Base-by-base conservation (phyloP, 2,797 vertebrate species). In the Sitta carolinensis region DNA sequence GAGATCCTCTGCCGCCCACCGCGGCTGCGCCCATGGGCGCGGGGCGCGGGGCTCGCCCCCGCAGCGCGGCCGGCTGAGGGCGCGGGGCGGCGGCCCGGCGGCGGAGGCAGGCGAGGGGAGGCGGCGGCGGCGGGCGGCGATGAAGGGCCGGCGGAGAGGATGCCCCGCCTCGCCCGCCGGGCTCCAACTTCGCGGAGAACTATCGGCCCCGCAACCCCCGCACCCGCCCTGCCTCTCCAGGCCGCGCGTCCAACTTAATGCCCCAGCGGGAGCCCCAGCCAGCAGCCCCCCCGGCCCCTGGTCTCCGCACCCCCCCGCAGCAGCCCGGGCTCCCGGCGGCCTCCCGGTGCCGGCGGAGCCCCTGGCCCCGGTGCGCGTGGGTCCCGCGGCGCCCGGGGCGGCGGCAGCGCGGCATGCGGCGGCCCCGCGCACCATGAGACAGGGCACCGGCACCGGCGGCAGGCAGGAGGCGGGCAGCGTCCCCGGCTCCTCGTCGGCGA, bases 351-450 rank as follows among this genome's bases (percentile, higher is more conserved):
- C 76, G 47, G 87, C 52, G 23, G 74, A 80, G 90, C 79, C 80
- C 58, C 88, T 66, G 78, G 75, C 75, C 85, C 75, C 38, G 87
- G 80, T 87, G 70, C 92, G 81, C 34, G 21, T 52, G 79, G 75
- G 83, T 90, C 87, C 69, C 45, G 82, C 72, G 76, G 74, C 32
- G 91, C 61, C 80, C 95, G 83, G 89, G 63, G 64, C 32, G 75
- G 86, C 93, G 82, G 61, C 80, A 92, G 78, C 81, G 84, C 93
- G 90, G 97, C 81, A 95, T 95, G 93, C 80, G 87, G 95, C 76
- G 92, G 67, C 94, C 91, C 84, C 90, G 95, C 91, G 58, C 96
- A 96, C 94, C 97, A 96, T 96, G 95, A 96, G 95, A 92, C 84
- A 95, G 74, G 74, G 92, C 63, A 88, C 83, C 83, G 64, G 92